phyloP scores from a whole-genome alignment of 2,113 vertebrate species.

The Cygnus buccinator region DNA sequence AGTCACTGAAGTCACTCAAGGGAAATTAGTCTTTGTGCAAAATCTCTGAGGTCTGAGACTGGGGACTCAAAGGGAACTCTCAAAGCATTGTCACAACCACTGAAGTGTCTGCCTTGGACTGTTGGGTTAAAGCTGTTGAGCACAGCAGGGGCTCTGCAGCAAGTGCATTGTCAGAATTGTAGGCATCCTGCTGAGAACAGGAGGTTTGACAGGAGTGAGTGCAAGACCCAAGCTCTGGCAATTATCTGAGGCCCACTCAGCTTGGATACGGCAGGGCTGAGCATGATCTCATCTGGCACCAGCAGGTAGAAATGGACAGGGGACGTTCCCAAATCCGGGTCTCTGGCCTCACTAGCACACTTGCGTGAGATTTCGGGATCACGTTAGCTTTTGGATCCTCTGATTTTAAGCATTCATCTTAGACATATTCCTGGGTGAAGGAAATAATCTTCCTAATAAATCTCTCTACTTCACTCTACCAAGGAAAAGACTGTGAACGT shows the following conservation, averaged over 20 bases:
- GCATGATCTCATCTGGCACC: rapidly evolving
- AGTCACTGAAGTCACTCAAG: conserved; percentile 15
- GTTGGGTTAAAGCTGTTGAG: neutral
- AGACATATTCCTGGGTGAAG: neutral
- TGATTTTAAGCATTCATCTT: neutral
- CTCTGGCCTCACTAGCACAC: neutral
- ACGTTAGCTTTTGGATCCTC: neutral
- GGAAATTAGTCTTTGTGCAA: conserved; percentile 27
- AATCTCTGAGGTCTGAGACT: neutral
- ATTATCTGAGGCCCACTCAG: rapidly evolving
- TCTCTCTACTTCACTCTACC: rapidly evolving
- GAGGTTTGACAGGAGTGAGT: rapidly evolving
- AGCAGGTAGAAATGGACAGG: rapidly evolving
- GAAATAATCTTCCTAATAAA: neutral
- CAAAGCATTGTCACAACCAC: neutral
- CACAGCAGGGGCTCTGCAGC: neutral
- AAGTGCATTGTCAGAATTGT: neutral
- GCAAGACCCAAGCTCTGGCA: neutral
- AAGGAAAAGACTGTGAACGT: rapidly evolving
- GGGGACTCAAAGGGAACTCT: neutral
- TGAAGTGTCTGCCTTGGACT: neutral
- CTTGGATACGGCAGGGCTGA: neutral
- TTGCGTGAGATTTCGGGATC: neutral
- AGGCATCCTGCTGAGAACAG: neutral
- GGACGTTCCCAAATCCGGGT: neutral